phyloP scores from a whole-genome alignment of 2,797 vertebrate species.

The Sebastes itinus region DNA sequence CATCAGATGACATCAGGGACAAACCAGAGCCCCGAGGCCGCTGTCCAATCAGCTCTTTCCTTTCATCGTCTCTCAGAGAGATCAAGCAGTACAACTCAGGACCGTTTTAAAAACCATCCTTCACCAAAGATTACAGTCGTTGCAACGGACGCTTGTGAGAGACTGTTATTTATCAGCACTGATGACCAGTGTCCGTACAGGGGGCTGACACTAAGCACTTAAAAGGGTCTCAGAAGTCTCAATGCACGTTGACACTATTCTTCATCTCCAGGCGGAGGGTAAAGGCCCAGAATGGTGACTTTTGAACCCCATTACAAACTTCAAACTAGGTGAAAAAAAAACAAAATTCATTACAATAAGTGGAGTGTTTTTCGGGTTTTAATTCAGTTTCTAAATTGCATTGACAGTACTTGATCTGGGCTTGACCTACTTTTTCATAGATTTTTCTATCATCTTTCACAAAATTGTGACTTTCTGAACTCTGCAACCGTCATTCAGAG shows the following conservation, averaged over 20 bases:
- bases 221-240: conserved; percentile 7
- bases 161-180: conserved; percentile 25
- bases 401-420: neutral
- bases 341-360: neutral
- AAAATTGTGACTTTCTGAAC: neutral
- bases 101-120: conserved; percentile 28
- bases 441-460: neutral
- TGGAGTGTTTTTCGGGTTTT: neutral
- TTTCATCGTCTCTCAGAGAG: conserved; percentile 47
- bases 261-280: neutral
- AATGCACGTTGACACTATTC: neutral
- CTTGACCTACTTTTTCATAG: neutral
- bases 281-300: neutral
- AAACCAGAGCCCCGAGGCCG: conserved; percentile 15
- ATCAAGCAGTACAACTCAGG: conserved; percentile 24
- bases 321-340: neutral
- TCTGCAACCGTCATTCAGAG: neutral
- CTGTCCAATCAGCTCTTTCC: conserved; percentile 42
- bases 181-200: conserved; percentile 10
- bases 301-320: neutral
- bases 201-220: neutral
- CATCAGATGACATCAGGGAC: conserved; percentile 30
- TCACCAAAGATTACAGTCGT: conserved; percentile 39
- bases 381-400: neutral
- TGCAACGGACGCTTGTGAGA: neutral